These are phyloP conservation scores for Cerastis rubricosa DNA, from an alignment of 2,888 invertebrate species.

Conservation along the genomic window DNA sequence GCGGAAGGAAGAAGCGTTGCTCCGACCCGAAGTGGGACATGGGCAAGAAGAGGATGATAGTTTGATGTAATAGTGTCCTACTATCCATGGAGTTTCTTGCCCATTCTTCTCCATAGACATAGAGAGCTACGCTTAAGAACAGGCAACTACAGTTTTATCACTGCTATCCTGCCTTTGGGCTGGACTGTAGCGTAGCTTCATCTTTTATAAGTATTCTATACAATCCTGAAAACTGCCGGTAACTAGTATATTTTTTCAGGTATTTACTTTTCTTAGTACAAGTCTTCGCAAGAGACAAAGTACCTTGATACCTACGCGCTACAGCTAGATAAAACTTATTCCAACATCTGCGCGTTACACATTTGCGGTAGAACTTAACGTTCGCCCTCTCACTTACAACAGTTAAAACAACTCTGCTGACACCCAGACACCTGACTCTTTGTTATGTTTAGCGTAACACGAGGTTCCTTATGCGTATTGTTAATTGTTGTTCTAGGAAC, in stretches of 20 bases:
- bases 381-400: background rate
- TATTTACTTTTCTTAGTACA: background rate
- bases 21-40: background rate
- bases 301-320: background rate
- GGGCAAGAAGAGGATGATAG: background rate
- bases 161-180: background rate
- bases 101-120: background rate
- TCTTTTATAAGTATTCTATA: background rate
- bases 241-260: no score
- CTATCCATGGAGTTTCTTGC: background rate
- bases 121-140: background rate
- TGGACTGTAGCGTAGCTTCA: background rate
- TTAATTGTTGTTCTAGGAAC: constrained; percentile 42
- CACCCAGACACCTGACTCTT: constrained; percentile 26
- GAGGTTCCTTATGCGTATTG: constrained; percentile 29
- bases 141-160: background rate
- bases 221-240: background rate
- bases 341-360: no score
- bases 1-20: background rate
- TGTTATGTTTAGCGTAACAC: constrained; percentile 45
- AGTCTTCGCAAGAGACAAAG: background rate
- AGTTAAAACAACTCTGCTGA: constrained; percentile 20
- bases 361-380: background rate
- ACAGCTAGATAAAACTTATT: background rate
- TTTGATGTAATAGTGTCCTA: background rate